A percentile compares a stretch with the other conserved stretches of the same genome.
phyloP scores from a whole-genome alignment of 2,888 invertebrate genomes.

The Sesia bembeciformis region DNA sequence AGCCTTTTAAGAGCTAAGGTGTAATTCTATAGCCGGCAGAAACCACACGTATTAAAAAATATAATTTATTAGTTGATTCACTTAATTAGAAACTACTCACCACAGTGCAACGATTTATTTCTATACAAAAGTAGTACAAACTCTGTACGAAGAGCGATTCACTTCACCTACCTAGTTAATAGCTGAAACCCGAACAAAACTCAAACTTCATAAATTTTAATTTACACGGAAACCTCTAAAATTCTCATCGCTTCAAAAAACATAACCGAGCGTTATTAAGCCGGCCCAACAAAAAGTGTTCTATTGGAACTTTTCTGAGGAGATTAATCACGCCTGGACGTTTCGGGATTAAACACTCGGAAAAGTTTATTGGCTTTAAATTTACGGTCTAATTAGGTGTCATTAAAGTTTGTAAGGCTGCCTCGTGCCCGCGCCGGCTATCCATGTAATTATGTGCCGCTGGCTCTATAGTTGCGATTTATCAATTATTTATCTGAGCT shows the following conservation, averaged over 20 bases:
- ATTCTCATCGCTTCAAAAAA: not conserved
- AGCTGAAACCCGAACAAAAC: not conserved
- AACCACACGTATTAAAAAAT: no score
- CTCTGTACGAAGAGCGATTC: no score
- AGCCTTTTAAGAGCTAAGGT: no score
- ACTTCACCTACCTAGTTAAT: not conserved
- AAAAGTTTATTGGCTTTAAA: conserved; percentile 39
- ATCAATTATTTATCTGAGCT: no score
- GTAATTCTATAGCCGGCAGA: no score
- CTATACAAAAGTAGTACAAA: no score
- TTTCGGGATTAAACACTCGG: conserved; percentile 30
- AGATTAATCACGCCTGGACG: not conserved
- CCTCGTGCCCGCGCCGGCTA: not conserved
- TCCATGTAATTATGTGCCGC: no score
- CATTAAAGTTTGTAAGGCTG: conserved; percentile 26
- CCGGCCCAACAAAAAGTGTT: not conserved
- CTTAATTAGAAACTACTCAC: no score
- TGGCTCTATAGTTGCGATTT: no score
- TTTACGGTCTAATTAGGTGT: conserved; percentile 41
- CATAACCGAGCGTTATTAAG: not conserved
- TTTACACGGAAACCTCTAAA: not conserved
- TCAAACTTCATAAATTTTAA: not conserved
- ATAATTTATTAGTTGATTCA: no score
- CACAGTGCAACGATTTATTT: no score
- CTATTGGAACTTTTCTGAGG: not conserved